Evolutionary conservation across 1,140 invertebrate species (phyloP), one percentile per base, ranked within the genome.

Genomic region (Heliconius hermathena): DNA sequence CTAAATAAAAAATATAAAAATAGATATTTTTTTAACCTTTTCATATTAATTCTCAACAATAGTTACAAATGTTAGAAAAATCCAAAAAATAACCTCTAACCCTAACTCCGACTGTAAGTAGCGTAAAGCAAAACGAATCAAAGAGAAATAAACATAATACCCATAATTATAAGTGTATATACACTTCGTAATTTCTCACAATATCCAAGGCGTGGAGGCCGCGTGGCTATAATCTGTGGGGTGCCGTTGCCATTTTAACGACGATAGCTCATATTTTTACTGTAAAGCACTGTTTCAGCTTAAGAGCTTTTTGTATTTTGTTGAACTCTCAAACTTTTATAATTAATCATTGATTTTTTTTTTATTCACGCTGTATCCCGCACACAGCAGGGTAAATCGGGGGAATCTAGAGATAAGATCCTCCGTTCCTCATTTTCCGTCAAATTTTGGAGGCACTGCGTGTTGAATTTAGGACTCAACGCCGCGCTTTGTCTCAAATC

Each of bases 141-240:
- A 66, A 66, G 11, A 9, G 60, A 66, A 66, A 66, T 66, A 29
- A 66, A 66, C 60, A 66, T 66, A 66, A 66, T 66, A 29, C 22
- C 60, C 60, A 66, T 66, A 66, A 66, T 66, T 66, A 66, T 66
- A 66, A 66, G 60, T 66, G 60, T 66, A n/a, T 66, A 66, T 66
- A 66, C 60, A 66, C 60, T 66, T 16, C 6, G 26, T 66, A 66
- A 66, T 66, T 66, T 66, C 60, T 66, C 60, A 66, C 60, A 66
- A 66, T 66, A 22, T 66, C 60, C 60, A 70, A 76, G 57, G 74
- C 74, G 74, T 76, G 74, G 74, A 76, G 41, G 66, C 66, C 74
- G 60, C 74, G 74, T 76, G 74, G 36, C 74, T 20, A 9, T 75
- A 75, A 54, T 36, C 74, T 33, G 74, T 60, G 41, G 74, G 74